Conservation (phyloP, 2,113 vertebrate genomes). For the Lota lota region DNA sequence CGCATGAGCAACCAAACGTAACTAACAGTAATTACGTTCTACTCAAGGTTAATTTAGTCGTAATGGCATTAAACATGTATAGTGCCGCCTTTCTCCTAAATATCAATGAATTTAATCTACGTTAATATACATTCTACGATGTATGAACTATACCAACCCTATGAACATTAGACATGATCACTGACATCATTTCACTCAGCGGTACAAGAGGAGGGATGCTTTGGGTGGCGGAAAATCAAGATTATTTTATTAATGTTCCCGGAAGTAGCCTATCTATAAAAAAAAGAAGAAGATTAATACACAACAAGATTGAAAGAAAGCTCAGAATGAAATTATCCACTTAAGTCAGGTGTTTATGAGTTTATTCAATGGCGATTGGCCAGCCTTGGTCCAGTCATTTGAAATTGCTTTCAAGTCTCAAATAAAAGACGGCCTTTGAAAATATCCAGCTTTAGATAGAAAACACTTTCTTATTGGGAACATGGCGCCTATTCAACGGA, state of each 20-base stretch:
- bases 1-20: slow-evolving; percentile 94
- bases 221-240: slow-evolving; percentile 81
- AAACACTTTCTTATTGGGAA: too few relatives aligned
- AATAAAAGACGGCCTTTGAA: too few relatives aligned
- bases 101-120: slow-evolving; percentile 98
- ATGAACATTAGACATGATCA: slow-evolving; percentile 84
- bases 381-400: too few relatives aligned
- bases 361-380: too few relatives aligned
- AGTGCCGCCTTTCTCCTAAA: slow-evolving; percentile 88
- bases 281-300: too few relatives aligned
- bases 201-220: slow-evolving; percentile 22
- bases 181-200: slow-evolving; percentile 66
- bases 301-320: too few relatives aligned
- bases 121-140: slow-evolving; percentile 96
- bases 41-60: slow-evolving; percentile 98
- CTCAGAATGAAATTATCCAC: too few relatives aligned
- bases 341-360: too few relatives aligned
- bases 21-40: slow-evolving; percentile 98
- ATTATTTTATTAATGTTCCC: slow-evolving; percentile 65
- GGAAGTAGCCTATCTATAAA: too few relatives aligned
- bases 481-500: too few relatives aligned
- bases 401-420: too few relatives aligned
- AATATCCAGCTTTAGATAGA: too few relatives aligned
- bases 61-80: slow-evolving; percentile 98
- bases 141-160: slow-evolving; percentile 94